These are phyloP conservation scores for Athalia circularis DNA, from an alignment of 2,888 invertebrate species.

Conservation along the genomic window DNA sequence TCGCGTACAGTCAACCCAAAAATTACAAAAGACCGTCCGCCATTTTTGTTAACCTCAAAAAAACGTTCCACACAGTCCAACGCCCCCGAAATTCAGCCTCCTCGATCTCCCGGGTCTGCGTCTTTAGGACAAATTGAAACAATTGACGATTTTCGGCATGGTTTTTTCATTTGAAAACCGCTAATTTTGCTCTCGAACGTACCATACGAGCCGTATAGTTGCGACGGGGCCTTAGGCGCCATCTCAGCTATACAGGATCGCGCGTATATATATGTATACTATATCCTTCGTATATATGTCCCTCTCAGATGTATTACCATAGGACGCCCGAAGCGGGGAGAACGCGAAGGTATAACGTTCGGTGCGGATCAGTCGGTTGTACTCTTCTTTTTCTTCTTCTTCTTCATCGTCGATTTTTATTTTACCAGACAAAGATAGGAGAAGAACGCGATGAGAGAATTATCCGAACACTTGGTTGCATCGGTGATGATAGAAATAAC, in stretches of 20 bases:
- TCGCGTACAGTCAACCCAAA: slow-evolving; percentile 68
- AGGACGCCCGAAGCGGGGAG: slow-evolving; percentile 60
- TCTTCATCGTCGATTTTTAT: too few species aligned
- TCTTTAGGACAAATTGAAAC: too few species aligned
- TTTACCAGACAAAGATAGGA: too few species aligned
- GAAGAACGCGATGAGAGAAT: too few species aligned
- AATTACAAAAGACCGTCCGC: slow-evolving; percentile 55
- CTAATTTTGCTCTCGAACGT: slow-evolving; percentile 50
- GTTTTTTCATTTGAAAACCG: slow-evolving; percentile 14
- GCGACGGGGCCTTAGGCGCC: slow-evolving; percentile 68
- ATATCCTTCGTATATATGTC: slow-evolving; percentile 64
- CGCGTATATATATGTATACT: slow-evolving; percentile 44
- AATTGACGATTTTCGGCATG: neutral
- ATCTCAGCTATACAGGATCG: slow-evolving; percentile 64
- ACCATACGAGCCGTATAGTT: neutral
- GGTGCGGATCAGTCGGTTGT: slow-evolving; percentile 15
- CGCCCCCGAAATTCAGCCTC: too few species aligned
- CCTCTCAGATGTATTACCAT: slow-evolving; percentile 66
- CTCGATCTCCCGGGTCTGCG: too few species aligned
- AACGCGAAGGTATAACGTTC: slow-evolving; percentile 8
- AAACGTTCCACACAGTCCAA: neutral
- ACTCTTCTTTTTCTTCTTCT: neutral
- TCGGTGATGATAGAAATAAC: neutral
- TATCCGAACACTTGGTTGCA: too few species aligned
- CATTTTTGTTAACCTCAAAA: too few species aligned